These are phyloP conservation scores for Lethenteron camtschaticum DNA, from an alignment of 2,113 vertebrate species.

Conservation along the genomic window DNA sequence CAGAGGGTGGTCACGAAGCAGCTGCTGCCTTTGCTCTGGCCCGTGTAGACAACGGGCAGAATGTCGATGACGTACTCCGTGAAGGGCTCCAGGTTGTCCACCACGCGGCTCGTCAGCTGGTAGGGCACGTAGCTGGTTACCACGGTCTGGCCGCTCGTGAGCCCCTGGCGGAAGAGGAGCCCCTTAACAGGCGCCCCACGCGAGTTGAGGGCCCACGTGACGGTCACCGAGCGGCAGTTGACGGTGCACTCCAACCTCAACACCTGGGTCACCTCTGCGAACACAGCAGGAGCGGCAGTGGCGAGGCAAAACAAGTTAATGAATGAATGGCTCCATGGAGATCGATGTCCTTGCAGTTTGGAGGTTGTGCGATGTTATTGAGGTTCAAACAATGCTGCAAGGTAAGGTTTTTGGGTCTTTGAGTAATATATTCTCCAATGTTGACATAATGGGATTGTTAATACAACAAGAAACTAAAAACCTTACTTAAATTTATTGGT, in stretches of 20 bases:
- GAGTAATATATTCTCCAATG: too few species aligned
- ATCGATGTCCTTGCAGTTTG: too few species aligned
- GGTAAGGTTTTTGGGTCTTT: too few species aligned
- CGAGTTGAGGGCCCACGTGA: constrained; percentile 1
- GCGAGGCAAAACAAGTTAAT: too few species aligned
- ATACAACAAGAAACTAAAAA: too few species aligned
- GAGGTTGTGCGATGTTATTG: too few species aligned
- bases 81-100: neutral
- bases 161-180: neutral
- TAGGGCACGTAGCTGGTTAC: neutral
- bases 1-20: neutral
- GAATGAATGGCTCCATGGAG: too few species aligned
- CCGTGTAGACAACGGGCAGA: neutral
- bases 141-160: neutral
- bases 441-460: too few species aligned
- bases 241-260: neutral
- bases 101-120: neutral
- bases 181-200: neutral
- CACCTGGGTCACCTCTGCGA: neutral
- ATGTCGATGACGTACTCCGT: neutral
- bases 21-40: neutral
- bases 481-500: too few species aligned
- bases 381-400: too few species aligned
- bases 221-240: neutral
- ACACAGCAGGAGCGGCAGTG: too few species aligned